These are phyloP conservation scores for Drosophila tanythrix DNA, from an alignment of 2,888 invertebrate genomes.

Conservation along the genomic window DNA sequence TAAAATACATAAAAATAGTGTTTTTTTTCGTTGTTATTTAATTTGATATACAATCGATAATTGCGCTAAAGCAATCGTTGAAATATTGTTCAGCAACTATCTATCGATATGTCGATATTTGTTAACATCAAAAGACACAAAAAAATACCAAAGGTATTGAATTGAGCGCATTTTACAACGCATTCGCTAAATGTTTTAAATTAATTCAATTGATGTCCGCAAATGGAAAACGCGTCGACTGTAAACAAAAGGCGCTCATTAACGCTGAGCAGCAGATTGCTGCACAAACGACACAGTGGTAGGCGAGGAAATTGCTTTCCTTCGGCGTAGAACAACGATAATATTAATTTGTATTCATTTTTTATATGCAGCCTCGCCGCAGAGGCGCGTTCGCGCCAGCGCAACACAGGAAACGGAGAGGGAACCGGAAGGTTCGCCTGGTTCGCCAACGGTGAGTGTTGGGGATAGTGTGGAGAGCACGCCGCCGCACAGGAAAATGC, in stretches of 20 bases:
- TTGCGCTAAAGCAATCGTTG: not conserved
- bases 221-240: slow-evolving; percentile 76
- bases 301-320: slow-evolving; percentile 4
- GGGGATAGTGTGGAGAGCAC: slow-evolving; percentile 71
- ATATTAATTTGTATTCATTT: not conserved
- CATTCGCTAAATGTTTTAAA: slow-evolving; percentile 40
- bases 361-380: slow-evolving; percentile 72
- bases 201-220: slow-evolving; percentile 36
- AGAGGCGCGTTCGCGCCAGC: slow-evolving; percentile 54
- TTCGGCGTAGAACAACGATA: not conserved
- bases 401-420: slow-evolving; percentile 45
- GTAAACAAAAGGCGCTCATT: slow-evolving; percentile 70
- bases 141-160: slow-evolving; percentile 37
- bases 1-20: not conserved
- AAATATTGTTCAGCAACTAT: not conserved
- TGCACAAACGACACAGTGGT: slow-evolving; percentile 77
- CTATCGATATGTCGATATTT: slow-evolving; percentile 22
- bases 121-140: not conserved
- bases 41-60: not conserved
- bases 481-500: slow-evolving; percentile 72
- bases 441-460: slow-evolving; percentile 38
- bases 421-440: slow-evolving; percentile 36
- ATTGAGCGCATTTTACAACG: slow-evolving; percentile 49
- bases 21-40: not conserved
- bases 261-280: slow-evolving; percentile 73